These are phyloP conservation scores for Cyclina sinensis DNA, from an alignment of 1,140 invertebrate species.

Conservation along the genomic window DNA sequence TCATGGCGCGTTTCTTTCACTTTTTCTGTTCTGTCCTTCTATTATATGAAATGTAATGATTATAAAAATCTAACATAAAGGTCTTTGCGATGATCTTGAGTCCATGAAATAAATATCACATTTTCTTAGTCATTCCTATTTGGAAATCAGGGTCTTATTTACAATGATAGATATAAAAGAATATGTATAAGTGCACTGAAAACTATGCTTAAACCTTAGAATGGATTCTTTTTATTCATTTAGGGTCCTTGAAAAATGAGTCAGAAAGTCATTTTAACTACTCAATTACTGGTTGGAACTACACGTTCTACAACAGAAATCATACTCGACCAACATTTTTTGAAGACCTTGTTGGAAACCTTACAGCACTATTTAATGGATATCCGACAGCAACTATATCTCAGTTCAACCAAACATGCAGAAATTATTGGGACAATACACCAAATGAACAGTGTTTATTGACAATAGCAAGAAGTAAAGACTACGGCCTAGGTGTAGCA, in stretches of 20 bases:
- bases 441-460: slow-evolving; percentile 31
- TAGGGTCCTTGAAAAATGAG: not conserved
- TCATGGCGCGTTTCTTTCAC: too few species aligned
- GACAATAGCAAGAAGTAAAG: slow-evolving; percentile 3
- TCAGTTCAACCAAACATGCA: slow-evolving; percentile 24
- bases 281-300: not conserved
- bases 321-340: slow-evolving; percentile 33
- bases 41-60: not conserved
- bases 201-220: not conserved
- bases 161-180: not conserved
- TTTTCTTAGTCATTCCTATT: not conserved
- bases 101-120: too few species aligned
- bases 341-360: not conserved
- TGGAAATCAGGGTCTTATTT: too few species aligned
- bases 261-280: slow-evolving; percentile 19
- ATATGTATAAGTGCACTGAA: not conserved
- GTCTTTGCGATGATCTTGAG: not conserved
- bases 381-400: not conserved
- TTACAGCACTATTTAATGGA: not conserved
- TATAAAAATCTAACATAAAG: not conserved
- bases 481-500: not conserved
- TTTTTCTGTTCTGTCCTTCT: too few species aligned
- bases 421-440: slow-evolving; percentile 23
- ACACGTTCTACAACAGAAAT: not conserved
- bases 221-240: not conserved